phyloP scores from a whole-genome alignment of 2,113 vertebrate species.

The Alexandromys fortis region DNA sequence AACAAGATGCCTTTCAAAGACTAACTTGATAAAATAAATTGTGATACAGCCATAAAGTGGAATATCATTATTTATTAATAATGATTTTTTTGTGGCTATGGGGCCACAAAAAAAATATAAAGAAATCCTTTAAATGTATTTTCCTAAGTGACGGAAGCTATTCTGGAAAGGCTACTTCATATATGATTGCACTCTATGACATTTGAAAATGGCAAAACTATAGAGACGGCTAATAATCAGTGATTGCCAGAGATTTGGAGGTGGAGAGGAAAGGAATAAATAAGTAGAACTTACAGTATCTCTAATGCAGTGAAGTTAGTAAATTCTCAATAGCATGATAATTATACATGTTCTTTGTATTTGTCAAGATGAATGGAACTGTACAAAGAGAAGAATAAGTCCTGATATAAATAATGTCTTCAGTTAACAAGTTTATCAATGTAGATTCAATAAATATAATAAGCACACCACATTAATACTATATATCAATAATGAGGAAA shows the following conservation, averaged over 20 bases:
- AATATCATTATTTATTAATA: slow-evolving; percentile 5
- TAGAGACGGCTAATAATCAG: neutral
- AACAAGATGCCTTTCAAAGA: neutral
- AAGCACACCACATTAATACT: neutral
- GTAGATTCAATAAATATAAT: neutral
- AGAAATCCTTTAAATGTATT: neutral
- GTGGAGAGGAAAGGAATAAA: neutral
- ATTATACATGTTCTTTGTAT: neutral
- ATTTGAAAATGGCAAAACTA: neutral
- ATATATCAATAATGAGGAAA: slow-evolving; percentile 20
- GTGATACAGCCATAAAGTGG: neutral
- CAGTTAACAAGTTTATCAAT: neutral
- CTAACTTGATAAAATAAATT: neutral
- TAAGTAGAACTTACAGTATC: neutral
- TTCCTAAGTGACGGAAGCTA: neutral
- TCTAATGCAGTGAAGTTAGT: neutral
- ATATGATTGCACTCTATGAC: neutral
- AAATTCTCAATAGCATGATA: neutral
- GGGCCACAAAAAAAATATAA: neutral
- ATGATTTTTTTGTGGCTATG: too few species aligned
- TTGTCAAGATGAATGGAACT: neutral
- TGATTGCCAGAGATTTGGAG: neutral
- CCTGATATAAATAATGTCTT: neutral
- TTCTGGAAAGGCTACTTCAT: neutral
- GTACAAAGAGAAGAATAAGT: neutral